These are phyloP conservation scores for Hirtodrosophila cameraria DNA, from an alignment of 2,888 invertebrate species.

Conservation along the genomic window DNA sequence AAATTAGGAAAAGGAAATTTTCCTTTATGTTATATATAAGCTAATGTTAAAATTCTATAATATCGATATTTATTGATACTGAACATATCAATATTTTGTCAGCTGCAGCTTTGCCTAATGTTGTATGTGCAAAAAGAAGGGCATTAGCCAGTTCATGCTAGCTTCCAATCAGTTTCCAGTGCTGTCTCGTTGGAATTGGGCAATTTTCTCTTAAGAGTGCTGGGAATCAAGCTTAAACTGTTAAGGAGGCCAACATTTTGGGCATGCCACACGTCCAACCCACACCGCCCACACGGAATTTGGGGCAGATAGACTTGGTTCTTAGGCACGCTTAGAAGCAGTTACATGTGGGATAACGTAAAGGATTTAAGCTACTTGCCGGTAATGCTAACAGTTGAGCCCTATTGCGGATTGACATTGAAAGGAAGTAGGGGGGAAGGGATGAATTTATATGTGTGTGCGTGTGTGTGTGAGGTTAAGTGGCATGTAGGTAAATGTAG, in stretches of 20 bases:
- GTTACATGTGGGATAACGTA: constrained; percentile 70
- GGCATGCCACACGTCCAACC: not conserved
- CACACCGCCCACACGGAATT: not conserved
- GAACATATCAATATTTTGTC: no score
- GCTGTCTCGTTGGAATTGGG: constrained; percentile 49
- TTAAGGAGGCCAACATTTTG: not conserved
- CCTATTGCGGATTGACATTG: constrained; percentile 25
- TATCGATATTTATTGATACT: no score
- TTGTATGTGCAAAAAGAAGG: constrained; percentile 1
- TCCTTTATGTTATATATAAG: no score
- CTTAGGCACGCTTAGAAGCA: constrained; percentile 53
- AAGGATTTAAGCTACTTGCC: constrained; percentile 77
- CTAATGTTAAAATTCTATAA: no score
- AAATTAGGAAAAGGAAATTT: no score
- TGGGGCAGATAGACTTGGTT: constrained; percentile 16
- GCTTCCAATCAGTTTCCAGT: constrained; percentile 47
- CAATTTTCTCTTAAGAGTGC: constrained; percentile 52
- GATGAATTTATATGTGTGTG: constrained; percentile 8
- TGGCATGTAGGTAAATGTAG: constrained; percentile 59
- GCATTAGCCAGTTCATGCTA: constrained; percentile 12
- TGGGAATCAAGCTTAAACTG: constrained; percentile 7
- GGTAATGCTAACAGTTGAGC: constrained; percentile 56
- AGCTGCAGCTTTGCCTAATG: no score
- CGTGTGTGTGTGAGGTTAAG: constrained; percentile 35
- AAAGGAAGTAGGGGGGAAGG: constrained; percentile 1